Base-by-base conservation (phyloP, 1,140 invertebrate species). In the Cyphomyrmex costatus region DNA sequence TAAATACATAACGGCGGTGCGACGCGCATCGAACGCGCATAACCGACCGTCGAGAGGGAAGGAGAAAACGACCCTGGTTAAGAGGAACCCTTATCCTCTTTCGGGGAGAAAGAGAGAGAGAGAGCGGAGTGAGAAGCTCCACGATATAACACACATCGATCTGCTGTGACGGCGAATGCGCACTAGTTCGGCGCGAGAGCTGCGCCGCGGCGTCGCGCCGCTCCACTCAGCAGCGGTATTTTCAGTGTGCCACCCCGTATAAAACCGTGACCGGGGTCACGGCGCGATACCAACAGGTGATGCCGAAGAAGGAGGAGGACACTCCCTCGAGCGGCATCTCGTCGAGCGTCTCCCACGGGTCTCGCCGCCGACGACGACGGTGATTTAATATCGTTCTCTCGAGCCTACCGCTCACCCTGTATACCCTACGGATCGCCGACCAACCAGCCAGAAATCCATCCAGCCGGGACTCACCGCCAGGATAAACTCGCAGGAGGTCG, bases 221-320 rank as follows among this genome's bases (percentile, higher is more conserved):
- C 74, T 49, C 73, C 84, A 73, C 70, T 49, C 74, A 10, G 27
- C 46, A 61, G n/a, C 8, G 36, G 58, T 8, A 60, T 87, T 90
- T 87, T 60, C 61, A 77, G 61, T 76, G 53, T 58, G 89, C 83
- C 89, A 79, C 86, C 82, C 82, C 76, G 78, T 90, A 88, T 88
- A 88, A 83, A 76, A 82, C 87, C 70, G 86, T 89, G 89, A 93
- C 90, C 85, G 90, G 92, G 89, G 91, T 88, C 84, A 87, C 77
- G 86, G 88, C 88, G 70, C 87, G 88, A 89, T 89, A 90, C 93
- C 93, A 94, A 94, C 93, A 94, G 93, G 93, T 94, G 93, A 94
- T 94, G 92, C 90, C 91, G 86, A 79, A 85, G 85, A 74, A 87
- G 77, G 86, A 88, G 80, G 73, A 86, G 88, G 92, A 91, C 93